phyloP scores from a whole-genome alignment of 1,140 invertebrate species.

The Ostrea edulis region DNA sequence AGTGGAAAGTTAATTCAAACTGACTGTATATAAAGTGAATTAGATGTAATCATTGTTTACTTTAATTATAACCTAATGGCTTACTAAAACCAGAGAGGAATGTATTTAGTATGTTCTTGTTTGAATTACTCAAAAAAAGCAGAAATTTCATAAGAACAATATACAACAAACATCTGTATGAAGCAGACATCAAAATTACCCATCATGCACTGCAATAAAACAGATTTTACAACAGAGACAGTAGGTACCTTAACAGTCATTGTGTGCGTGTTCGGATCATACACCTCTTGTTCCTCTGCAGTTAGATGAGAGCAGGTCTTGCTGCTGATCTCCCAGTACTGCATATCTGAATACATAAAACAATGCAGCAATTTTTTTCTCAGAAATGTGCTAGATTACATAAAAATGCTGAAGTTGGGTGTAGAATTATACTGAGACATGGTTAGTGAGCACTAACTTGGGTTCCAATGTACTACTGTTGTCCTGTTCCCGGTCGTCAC shows the following conservation, averaged over 20 bases:
- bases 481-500: slow-evolving; percentile 36
- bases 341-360: neutral
- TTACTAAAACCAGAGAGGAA: too few relatives aligned
- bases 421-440: too few relatives aligned
- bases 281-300: slow-evolving; percentile 12
- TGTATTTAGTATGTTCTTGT: neutral
- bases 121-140: neutral
- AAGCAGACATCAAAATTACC: too few relatives aligned
- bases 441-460: slow-evolving; percentile 46
- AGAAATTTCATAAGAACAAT: neutral
- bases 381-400: too few relatives aligned
- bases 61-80: too few relatives aligned
- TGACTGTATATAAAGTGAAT: too few relatives aligned
- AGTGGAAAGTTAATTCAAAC: neutral
- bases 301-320: slow-evolving; percentile 51
- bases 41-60: neutral
- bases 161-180: too few relatives aligned
- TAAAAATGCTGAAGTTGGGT: too few relatives aligned
- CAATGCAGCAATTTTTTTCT: neutral
- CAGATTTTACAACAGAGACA: too few relatives aligned
- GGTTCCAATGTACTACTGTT: slow-evolving; percentile 61
- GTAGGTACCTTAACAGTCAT: slow-evolving; percentile 37
- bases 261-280: neutral
- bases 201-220: too few relatives aligned
- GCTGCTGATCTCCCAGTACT: slow-evolving; percentile 61